Evolutionary conservation across 2,888 invertebrate species (phyloP).

Genomic region (Phaonia tiefii): DNA sequence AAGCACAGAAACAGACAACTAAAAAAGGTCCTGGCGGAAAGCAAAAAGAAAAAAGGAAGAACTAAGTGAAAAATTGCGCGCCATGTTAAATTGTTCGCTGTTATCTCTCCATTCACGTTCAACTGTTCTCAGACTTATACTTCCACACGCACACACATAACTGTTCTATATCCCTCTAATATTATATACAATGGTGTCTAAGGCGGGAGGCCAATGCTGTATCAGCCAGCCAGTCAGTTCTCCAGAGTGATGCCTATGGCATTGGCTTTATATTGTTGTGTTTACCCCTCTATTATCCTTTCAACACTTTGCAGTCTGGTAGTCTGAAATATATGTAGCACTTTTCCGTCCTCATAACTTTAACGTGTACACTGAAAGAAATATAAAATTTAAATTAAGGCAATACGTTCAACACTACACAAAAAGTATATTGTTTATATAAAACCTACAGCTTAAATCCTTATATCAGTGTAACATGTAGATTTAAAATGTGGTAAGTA

Average conservation of each 20-base stretch:
- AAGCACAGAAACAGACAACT: slow-evolving; percentile 51
- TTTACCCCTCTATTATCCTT: slow-evolving; percentile 63
- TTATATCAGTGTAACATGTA: too few species aligned
- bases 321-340: slow-evolving; percentile 48
- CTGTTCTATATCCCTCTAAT: background rate
- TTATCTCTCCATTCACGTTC: slow-evolving; percentile 75
- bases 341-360: slow-evolving; percentile 41
- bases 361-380: too few species aligned
- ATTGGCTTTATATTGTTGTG: slow-evolving; percentile 30
- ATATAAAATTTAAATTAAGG: too few species aligned
- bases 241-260: background rate
- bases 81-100: slow-evolving; percentile 70
- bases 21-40: slow-evolving; percentile 41
- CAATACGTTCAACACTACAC: too few species aligned
- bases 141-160: background rate
- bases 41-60: slow-evolving; percentile 47
- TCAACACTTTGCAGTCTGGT: slow-evolving; percentile 63
- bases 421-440: too few species aligned
- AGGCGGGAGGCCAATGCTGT: background rate
- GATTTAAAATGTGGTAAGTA: too few species aligned
- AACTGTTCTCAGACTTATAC: slow-evolving; percentile 25
- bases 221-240: background rate
- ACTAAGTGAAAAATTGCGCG: slow-evolving; percentile 76
- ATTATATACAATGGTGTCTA: background rate
- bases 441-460: too few species aligned